Evolutionary conservation across 2,888 invertebrate species (phyloP), one percentile per base, ranked within the genome.

Genomic region (Drosophila nr. medialis): DNA sequence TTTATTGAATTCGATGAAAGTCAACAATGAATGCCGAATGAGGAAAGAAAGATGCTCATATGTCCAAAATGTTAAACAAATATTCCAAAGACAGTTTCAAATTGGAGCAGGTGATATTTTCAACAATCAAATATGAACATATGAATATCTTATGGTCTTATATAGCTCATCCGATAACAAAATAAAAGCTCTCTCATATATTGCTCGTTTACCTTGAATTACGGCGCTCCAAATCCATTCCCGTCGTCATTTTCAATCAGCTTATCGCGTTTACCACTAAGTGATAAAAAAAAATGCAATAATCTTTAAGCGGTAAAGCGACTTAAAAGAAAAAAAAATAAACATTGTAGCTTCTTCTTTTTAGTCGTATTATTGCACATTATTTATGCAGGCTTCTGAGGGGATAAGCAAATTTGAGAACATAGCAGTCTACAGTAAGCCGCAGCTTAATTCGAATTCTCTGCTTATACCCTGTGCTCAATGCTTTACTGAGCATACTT

Each of bases 301-400:
- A 63, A 77, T 72, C 73, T 24, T 18, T 42, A 63, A 29, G 40
- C 40, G 38, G 55, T 30, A 58, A 36, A 45, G 32, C 27, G 48
- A 53, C n/a, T 32, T 21, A 13, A 27, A 53, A 58, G 49, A 3
- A 24, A 29, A 49, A 15, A 30, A 51, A 75, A 59, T 48, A 48
- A 65, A 74, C 62, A 70, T 66, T 64, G 64, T 42, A 64, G 68
- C 78, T 72, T 78, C 75, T 81, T 77, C 78, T 77, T 75, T 7
- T 40, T 56, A 8, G 29, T 70, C 65, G 50, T 38, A 68, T 59
- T 77, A 77, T 66, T 70, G 59, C 42, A 69, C 72, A 80, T 83
- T 66, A 81, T 64, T 15, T 69, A 69, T 86, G 59, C 72, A 64
- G 73, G 56, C 62, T 45, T 53, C 53, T 69, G 38, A 24, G 75